phyloP scores from a whole-genome alignment of 2,113 vertebrate species.

The Dolichallabes microphthalmus region DNA sequence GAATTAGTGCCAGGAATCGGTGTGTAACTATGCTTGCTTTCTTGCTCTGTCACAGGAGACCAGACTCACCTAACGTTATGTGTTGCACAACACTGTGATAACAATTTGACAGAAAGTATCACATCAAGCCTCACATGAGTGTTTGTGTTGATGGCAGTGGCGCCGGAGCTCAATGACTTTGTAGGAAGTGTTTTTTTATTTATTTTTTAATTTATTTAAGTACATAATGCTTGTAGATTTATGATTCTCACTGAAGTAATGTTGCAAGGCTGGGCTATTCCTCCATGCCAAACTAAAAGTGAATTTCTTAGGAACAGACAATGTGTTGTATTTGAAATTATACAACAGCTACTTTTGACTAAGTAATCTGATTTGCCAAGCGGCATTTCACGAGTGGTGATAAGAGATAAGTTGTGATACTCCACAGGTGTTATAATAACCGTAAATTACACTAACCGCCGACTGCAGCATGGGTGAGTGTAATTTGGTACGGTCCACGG shows the following conservation, averaged over 20 bases:
- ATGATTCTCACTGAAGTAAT: neutral
- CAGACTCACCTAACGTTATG: constrained; percentile 58
- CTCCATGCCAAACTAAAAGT: constrained; percentile 16
- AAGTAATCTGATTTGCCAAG: too few relatives aligned
- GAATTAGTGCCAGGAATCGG: neutral
- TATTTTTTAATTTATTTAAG: neutral
- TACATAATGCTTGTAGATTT: neutral
- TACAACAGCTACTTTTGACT: too few relatives aligned
- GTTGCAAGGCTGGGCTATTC: neutral
- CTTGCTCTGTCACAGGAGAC: constrained; percentile 27
- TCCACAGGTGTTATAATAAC: too few relatives aligned
- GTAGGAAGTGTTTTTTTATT: neutral
- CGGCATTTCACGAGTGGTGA: too few relatives aligned
- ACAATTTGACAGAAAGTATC: constrained; percentile 63
- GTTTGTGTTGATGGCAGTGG: constrained; percentile 9
- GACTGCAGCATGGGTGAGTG: too few relatives aligned
- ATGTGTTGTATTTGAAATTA: too few relatives aligned
- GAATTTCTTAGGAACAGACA: neutral
- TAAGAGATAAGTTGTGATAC: too few relatives aligned
- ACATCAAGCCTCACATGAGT: constrained; percentile 51
- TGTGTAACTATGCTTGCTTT: neutral
- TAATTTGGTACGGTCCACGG: too few relatives aligned
- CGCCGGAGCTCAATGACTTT: neutral
- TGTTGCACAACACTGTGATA: constrained; percentile 59
- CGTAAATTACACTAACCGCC: too few relatives aligned